Conservation (phyloP, 2,113 vertebrate genomes). For the Nothobranchius furzeri region DNA sequence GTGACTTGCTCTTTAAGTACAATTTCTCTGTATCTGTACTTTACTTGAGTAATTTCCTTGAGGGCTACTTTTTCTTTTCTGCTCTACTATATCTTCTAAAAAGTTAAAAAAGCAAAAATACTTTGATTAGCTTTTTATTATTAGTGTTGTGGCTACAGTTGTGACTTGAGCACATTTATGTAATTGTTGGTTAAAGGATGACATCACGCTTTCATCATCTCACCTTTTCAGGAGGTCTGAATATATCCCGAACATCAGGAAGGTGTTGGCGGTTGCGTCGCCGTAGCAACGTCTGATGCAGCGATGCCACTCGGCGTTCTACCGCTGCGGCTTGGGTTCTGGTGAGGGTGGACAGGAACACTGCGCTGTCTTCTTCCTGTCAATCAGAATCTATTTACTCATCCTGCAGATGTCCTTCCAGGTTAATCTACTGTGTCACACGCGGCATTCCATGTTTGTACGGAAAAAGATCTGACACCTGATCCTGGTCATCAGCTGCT, state of each 20-base stretch:
- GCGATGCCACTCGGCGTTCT: constrained; percentile 85
- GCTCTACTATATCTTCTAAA: no score
- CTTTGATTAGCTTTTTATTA: no score
- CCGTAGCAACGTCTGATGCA: constrained; percentile 88
- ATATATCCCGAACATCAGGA: constrained; percentile 96
- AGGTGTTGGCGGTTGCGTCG: constrained; percentile 90
- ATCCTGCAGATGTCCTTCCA: background rate
- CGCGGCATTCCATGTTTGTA: background rate
- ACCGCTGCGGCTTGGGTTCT: constrained; percentile 91
- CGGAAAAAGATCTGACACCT: constrained; percentile 41
- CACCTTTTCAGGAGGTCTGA: constrained; percentile 76
- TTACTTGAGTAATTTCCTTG: no score
- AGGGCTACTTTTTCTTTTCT: no score
- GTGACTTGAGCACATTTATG: no score
- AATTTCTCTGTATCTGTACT: no score
- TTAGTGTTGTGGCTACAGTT: no score
- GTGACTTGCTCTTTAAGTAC: no score
- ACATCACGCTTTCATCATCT: background rate
- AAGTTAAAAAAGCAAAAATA: no score
- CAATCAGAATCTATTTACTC: background rate
- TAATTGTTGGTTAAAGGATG: no score
- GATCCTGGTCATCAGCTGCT: constrained; percentile 79
- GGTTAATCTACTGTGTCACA: background rate
- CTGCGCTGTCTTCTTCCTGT: constrained; percentile 83
- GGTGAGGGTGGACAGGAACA: constrained; percentile 89